These are phyloP conservation scores for Lateolabrax maculatus DNA, from an alignment of 2,797 vertebrate species.

Conservation along the genomic window DNA sequence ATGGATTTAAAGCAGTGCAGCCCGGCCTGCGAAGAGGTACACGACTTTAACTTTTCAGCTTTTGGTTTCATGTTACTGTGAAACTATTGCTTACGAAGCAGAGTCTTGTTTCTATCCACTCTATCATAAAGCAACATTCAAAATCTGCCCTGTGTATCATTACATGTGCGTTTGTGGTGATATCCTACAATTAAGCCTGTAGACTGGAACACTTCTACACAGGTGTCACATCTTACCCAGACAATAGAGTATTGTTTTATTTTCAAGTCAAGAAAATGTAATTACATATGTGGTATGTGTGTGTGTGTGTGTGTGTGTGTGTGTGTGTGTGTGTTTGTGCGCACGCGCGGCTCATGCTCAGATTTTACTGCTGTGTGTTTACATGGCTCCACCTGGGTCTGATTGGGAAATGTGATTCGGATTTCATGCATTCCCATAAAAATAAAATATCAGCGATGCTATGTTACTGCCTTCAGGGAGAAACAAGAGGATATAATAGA, in stretches of 20 bases:
- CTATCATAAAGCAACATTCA: conserved; percentile 3
- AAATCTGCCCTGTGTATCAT: conserved; percentile 29
- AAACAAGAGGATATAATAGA: conserved; percentile 72
- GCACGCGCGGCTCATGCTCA: conserved; percentile 15
- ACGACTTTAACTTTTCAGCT: conserved; percentile 3
- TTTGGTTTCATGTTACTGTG: conserved; percentile 31
- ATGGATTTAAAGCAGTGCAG: not conserved
- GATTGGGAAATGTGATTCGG: conserved; percentile 72
- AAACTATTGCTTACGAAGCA: conserved; percentile 42
- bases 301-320: not conserved
- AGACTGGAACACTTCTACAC: conserved; percentile 39
- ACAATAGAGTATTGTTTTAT: conserved; percentile 64
- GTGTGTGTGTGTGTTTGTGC: conserved; percentile 4
- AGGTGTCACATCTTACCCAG: conserved; percentile 48
- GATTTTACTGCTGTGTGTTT: conserved; percentile 66
- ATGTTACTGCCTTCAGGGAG: conserved; percentile 65
- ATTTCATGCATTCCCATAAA: conserved; percentile 82
- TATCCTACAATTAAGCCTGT: conserved; percentile 28
- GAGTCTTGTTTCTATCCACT: conserved; percentile 39
- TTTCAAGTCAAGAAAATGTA: conserved; percentile 30
- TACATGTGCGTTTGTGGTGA: conserved; percentile 25
- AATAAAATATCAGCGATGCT: conserved; percentile 74
- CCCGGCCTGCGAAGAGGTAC: conserved; percentile 8
- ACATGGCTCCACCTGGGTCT: conserved; percentile 74
- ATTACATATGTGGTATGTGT: conserved; percentile 13